Evolutionary conservation across 1,140 invertebrate genomes (phyloP), one percentile per base, ranked within the genome.

Genomic region (Pachyrhynchus sulphureomaculatus): DNA sequence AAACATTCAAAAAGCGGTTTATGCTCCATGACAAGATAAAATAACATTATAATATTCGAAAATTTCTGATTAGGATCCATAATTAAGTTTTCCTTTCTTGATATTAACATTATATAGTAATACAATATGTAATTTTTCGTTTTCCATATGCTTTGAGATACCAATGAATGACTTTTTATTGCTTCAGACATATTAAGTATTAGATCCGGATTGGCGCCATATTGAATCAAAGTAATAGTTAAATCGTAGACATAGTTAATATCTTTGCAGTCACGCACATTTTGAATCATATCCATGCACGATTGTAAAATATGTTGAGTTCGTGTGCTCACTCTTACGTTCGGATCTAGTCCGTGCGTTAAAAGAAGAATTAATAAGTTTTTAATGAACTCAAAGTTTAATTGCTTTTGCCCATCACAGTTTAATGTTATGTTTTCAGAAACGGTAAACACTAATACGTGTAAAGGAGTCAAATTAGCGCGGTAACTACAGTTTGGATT

Each of bases 401-500:
- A 78, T 58, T 79, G 79, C 75, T 89, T 88, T 68, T 88, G 79
- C 33, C 72, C 74, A 64, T 81, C 80, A 75, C 80, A 82, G 68
- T 81, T 86, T 17, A 88, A 74, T n/a, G 83, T 85, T 64, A 88
- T 87, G 58, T 88, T 88, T 74, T 89, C 87, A 42, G 84, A 85
- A 45, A 87, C 86, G 41, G 84, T 86, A 71, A 89, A 89, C 64
- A 88, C 84, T 29, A 89, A 77, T 17, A 89, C 86, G 66, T 89
- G 87, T 10, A 89, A 74, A 0, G 87, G 87, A 6, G 87, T 89
- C 6, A 89, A 72, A 70, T 88, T 87, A 23, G 81, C 82, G 20
- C 86, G 77, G 60, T 87, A 88, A 39, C 84, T 84, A 73, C 87
- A 89, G 72, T 89, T 89, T 18, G 86, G 84, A 75, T 88, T 88